Base-by-base conservation (phyloP, 2,888 invertebrate species). In the Busseola fusca region DNA sequence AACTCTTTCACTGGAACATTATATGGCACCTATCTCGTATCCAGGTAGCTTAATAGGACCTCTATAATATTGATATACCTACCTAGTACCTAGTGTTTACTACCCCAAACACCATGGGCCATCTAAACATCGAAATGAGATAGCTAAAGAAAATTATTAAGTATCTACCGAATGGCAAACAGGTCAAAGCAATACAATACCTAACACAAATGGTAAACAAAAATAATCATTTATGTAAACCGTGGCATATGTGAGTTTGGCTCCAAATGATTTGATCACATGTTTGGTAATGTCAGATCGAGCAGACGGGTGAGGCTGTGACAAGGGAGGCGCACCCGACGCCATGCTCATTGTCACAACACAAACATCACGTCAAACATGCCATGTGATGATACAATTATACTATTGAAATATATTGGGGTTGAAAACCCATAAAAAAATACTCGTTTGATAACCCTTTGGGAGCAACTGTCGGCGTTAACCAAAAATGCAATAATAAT, bases 301-400 rank as follows among this genome's bases (percentile, higher is more conserved):
- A 64, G 48, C 81, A 83, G 76, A 80, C 70, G 70, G 67, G 54
- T 63, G n/a, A n/a, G n/a, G n/a, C n/a, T n/a, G n/a, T n/a, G 56
- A 58, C 71, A 58, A 69, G 75, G 64, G 80, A 27, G 64, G 56
- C 69, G 27, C 63, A n/a, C n/a, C n/a, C n/a, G n/a, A n/a, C n/a
- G 50, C 12, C 45, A n/a, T 56, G 56, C 56, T 69, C 66, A 37
- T 72, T 72, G 73, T 78, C 1, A 52, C 27, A 21, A 54, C 78
- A 45, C 48, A 50, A 10, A 50, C n/a, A 48, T 52, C 40, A 25
- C 45, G 34, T 58, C 57, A 50, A 71, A 56, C 64, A 62, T 64
- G 76, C 68, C 83, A 80, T 76, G 69, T 64, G 69, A 68, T 57
- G 54, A 58, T 58, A 72, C 69, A 57, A 83, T 81, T 72, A 81